Percentiles rank a stretch among this genome's conserved stretches.
Evolutionary conservation across 2,888 invertebrate genomes (phyloP).

Genomic region (Podotricha telesiphe): DNA sequence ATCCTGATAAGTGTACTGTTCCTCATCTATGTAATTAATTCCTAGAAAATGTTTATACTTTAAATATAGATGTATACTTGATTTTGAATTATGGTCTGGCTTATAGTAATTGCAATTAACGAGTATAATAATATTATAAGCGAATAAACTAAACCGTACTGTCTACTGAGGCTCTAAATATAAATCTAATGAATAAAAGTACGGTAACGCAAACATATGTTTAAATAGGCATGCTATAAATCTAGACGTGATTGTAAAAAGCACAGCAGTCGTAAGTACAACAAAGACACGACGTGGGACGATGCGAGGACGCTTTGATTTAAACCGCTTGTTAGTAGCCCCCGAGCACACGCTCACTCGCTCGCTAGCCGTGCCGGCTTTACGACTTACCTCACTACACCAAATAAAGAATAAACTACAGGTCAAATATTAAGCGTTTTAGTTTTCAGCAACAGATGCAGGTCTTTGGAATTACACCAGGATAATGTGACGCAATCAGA

Average conservation of each 20-base stretch:
- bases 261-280: conserved; percentile 16
- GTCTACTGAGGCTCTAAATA: neutral
- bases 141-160: too few relatives aligned
- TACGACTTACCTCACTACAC: conserved; percentile 16
- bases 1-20: too few relatives aligned
- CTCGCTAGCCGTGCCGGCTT: neutral
- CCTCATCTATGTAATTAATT: too few relatives aligned
- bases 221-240: conserved; percentile 3
- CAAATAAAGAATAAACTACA: neutral
- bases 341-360: neutral
- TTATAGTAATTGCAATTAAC: too few relatives aligned
- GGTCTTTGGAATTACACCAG: too few relatives aligned
- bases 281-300: conserved; percentile 8
- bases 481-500: too few relatives aligned
- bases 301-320: conserved; percentile 29
- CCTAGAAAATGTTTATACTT: too few relatives aligned
- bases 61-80: too few relatives aligned
- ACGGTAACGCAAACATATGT: neutral
- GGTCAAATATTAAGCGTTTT: conserved; percentile 8
- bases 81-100: too few relatives aligned
- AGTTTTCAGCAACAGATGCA: neutral
- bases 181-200: neutral
- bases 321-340: conserved; percentile 30
- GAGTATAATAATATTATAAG: too few relatives aligned
- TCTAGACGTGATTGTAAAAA: conserved; percentile 7